A percentile compares a stretch with the other conserved stretches of the same genome.
Evolutionary conservation across 2,797 vertebrate species (phyloP).

Genomic region (Characodon lateralis): DNA sequence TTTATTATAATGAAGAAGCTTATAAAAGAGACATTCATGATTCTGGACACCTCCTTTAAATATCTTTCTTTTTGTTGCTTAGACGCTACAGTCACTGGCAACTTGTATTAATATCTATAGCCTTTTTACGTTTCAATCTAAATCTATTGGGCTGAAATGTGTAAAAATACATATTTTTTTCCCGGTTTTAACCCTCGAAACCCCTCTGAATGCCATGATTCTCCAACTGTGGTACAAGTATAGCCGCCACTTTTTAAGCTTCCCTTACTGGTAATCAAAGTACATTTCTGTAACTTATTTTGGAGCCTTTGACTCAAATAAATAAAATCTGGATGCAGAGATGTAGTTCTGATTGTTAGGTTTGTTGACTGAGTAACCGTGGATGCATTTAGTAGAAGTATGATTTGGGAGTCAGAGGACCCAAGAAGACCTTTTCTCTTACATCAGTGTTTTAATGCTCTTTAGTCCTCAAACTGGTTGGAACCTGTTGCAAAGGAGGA

Average conservation of each 20-base stretch:
- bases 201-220: background rate
- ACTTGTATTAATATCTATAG: background rate
- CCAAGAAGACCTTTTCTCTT: constrained; percentile 76
- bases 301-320: background rate
- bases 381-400: constrained; percentile 33
- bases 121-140: background rate
- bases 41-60: constrained; percentile 69
- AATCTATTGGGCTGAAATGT: background rate
- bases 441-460: constrained; percentile 79
- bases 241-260: too few species aligned
- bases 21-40: constrained; percentile 31
- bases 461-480: constrained; percentile 82
- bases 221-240: too few species aligned
- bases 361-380: constrained; percentile 40
- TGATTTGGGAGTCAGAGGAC: constrained; percentile 63
- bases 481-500: constrained; percentile 82
- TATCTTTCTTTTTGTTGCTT: constrained; percentile 41
- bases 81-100: background rate
- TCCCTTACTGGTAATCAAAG: too few species aligned
- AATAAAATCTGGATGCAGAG: constrained; percentile 13
- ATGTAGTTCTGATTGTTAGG: constrained; percentile 14
- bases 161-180: background rate
- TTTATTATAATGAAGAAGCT: background rate
- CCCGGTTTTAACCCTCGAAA: background rate
- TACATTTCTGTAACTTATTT: background rate